phyloP scores from a whole-genome alignment of 1,140 invertebrate genomes.

The Bombus huntii region DNA sequence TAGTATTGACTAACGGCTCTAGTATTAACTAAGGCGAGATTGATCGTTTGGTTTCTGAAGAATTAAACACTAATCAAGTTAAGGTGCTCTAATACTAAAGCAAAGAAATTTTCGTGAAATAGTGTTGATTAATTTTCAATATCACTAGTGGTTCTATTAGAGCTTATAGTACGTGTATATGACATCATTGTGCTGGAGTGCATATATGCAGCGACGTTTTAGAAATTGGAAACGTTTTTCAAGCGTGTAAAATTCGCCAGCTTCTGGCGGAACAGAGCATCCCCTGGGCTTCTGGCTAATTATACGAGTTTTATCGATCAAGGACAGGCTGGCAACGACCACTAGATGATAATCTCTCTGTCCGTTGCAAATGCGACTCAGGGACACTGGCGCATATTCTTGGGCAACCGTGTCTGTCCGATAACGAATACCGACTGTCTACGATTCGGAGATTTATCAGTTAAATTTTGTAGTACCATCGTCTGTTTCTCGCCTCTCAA shows the following conservation, averaged over 20 bases:
- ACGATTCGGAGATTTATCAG: not conserved
- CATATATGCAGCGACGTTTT: slow-evolving; percentile 22
- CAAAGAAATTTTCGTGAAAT: not conserved
- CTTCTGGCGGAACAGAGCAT: not conserved
- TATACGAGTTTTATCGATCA: slow-evolving; percentile 31
- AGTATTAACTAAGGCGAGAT: too few species aligned
- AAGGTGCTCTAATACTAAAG: too few species aligned
- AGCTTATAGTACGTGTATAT: not conserved
- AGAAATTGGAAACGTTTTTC: slow-evolving; percentile 57
- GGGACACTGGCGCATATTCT: not conserved
- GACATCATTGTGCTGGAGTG: not conserved
- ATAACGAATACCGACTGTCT: not conserved
- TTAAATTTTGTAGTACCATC: not conserved
- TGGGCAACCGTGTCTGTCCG: not conserved
- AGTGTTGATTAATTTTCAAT: not conserved
- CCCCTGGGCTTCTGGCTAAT: not conserved
- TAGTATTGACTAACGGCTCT: too few species aligned
- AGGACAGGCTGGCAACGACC: not conserved
- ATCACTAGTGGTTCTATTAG: not conserved
- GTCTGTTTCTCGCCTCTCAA: not conserved
- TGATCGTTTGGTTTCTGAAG: too few species aligned
- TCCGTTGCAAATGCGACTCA: slow-evolving; percentile 3
- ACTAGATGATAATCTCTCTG: slow-evolving; percentile 22
- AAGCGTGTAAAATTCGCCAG: not conserved
- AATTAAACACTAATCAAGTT: too few species aligned